Evolutionary conservation across 1,140 invertebrate genomes (phyloP).

Genomic region (Aphelenchoides avenae): DNA sequence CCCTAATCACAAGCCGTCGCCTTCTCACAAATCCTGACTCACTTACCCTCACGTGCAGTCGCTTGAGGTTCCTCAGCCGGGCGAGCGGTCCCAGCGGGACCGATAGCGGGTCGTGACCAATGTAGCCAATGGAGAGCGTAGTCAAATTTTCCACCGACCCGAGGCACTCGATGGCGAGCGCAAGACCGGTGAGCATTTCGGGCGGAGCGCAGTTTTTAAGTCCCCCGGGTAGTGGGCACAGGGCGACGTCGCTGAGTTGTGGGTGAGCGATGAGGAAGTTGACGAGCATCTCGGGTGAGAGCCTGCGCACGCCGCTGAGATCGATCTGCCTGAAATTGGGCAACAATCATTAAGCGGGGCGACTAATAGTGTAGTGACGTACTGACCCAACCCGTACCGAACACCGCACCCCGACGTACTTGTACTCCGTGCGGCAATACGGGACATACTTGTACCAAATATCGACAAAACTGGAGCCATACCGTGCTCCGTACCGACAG

Average conservation of each 20-base stretch:
- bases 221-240: conserved; percentile 28
- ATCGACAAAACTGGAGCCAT: too few species aligned
- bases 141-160: conserved; percentile 2
- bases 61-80: background rate
- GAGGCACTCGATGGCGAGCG: conserved; percentile 6
- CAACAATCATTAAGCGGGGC: background rate
- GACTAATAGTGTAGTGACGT: background rate
- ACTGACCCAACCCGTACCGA: background rate
- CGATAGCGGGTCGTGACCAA: conserved; percentile 12
- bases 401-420: too few species aligned
- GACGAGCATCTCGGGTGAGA: conserved; percentile 17
- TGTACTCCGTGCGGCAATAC: too few species aligned
- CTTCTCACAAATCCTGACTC: too few species aligned
- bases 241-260: conserved; percentile 11
- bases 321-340: conserved; percentile 29
- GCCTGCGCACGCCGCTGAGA: conserved; percentile 16
- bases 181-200: background rate
- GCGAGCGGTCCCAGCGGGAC: conserved; percentile 1
- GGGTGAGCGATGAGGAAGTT: conserved; percentile 22
- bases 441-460: too few species aligned
- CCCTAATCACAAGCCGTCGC: too few species aligned
- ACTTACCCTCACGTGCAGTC: conserved; percentile 15
- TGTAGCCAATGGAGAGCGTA: conserved; percentile 11
- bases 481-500: too few species aligned
- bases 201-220: conserved; percentile 3